Evolutionary conservation across 2,113 vertebrate species (phyloP).

Genomic region (Herpetotheres cachinnans): DNA sequence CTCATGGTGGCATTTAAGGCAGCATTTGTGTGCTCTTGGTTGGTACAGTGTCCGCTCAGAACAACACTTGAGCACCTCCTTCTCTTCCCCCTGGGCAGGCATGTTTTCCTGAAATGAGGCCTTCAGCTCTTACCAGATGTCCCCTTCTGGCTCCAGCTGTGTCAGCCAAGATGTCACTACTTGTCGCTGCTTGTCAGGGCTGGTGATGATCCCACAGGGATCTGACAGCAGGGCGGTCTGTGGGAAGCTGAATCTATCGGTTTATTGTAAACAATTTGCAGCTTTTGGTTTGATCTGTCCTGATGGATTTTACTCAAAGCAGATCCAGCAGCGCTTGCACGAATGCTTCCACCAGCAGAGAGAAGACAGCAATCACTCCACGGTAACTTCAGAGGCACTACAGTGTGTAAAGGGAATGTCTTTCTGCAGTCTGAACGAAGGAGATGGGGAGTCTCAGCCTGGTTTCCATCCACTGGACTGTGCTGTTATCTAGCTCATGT

Average conservation of each 20-base stretch:
- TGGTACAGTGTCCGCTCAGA: not conserved
- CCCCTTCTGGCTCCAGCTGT: not conserved
- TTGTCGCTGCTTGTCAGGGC: not conserved
- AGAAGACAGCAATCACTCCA: not conserved
- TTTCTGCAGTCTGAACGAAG: not conserved
- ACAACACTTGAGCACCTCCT: not conserved
- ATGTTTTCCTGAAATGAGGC: not conserved
- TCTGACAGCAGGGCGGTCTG: not conserved
- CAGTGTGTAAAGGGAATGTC: fast-evolving
- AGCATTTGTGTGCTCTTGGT: not conserved
- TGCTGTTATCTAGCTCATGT: not conserved
- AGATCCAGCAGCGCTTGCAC: fast-evolving
- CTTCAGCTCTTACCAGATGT: not conserved
- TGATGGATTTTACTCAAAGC: not conserved
- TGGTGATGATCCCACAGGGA: fast-evolving
- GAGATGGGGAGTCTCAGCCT: not conserved
- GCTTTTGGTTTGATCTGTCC: not conserved
- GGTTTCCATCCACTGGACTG: not conserved
- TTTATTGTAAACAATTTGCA: not conserved
- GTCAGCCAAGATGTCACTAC: not conserved
- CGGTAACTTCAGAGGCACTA: not conserved
- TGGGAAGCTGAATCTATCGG: not conserved
- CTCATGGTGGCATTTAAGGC: not conserved
- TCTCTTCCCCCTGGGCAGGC: not conserved
- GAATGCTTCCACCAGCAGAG: not conserved